Percentiles rank a stretch among this genome's conserved stretches.
These are phyloP conservation scores for Neotoma lepida DNA, from an alignment of 2,113 vertebrate genomes.

Conservation along the genomic window DNA sequence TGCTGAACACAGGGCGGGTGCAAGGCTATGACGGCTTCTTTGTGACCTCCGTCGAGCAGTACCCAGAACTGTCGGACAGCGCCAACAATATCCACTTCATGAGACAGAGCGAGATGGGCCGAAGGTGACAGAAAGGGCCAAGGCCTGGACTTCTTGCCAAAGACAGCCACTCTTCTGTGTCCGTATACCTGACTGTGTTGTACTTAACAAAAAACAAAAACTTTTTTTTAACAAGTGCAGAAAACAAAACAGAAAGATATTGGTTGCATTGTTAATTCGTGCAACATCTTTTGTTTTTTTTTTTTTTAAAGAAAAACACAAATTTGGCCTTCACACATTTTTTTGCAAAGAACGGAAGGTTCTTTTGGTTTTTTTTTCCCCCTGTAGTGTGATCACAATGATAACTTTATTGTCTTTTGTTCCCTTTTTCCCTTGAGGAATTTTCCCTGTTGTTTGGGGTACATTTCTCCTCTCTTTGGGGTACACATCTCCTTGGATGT, in stretches of 20 bases:
- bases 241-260: slow-evolving; percentile 80
- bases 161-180: slow-evolving; percentile 97
- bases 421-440: slow-evolving; percentile 75
- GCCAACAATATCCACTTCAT: slow-evolving; percentile 98
- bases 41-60: slow-evolving; percentile 96
- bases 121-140: slow-evolving; percentile 96
- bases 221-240: slow-evolving; percentile 87
- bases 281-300: slow-evolving; percentile 84
- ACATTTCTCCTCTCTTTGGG: slow-evolving; percentile 74
- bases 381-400: slow-evolving; percentile 88
- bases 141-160: slow-evolving; percentile 95
- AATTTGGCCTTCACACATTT: slow-evolving; percentile 90
- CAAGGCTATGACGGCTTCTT: slow-evolving; percentile 98
- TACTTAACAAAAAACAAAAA: slow-evolving; percentile 77
- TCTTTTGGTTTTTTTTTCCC: slow-evolving; percentile 83
- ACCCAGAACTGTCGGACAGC: slow-evolving; percentile 98
- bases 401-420: slow-evolving; percentile 88
- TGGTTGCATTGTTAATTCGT: slow-evolving; percentile 91
- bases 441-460: slow-evolving; percentile 69
- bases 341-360: slow-evolving; percentile 89
- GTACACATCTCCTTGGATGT: slow-evolving; percentile 77
- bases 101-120: slow-evolving; percentile 99
- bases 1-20: slow-evolving; percentile 93
- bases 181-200: slow-evolving; percentile 92
- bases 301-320: slow-evolving; percentile 76